These are phyloP conservation scores for Tamandua tetradactyla DNA, from an alignment of 2,797 vertebrate species.

Conservation along the genomic window DNA sequence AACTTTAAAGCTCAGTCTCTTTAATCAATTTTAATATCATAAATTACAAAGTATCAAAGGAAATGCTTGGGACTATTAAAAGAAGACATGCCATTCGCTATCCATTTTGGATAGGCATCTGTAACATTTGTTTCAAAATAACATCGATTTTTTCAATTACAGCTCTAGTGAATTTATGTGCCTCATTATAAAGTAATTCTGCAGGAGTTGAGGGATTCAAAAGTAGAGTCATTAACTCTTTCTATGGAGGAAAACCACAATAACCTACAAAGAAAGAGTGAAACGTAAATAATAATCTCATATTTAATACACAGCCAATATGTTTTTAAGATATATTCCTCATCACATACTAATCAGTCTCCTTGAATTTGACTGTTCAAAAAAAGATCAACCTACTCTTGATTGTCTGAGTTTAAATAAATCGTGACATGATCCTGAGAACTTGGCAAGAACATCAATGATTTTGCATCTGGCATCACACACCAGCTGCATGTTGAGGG, in stretches of 20 bases:
- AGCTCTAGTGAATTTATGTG: slow-evolving; percentile 69
- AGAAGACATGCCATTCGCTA: slow-evolving; percentile 21
- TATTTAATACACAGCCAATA: slow-evolving; percentile 63
- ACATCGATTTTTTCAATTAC: slow-evolving; percentile 67
- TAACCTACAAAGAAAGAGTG: slow-evolving; percentile 64
- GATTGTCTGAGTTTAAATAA: slow-evolving; percentile 80
- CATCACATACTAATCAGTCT: slow-evolving; percentile 66
- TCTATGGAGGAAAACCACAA: slow-evolving; percentile 73
- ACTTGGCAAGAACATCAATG: slow-evolving; percentile 80
- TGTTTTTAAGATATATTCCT: slow-evolving; percentile 74
- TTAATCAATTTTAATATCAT: slow-evolving; percentile 25
- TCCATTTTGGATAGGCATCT: slow-evolving; percentile 35
- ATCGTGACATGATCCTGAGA: slow-evolving; percentile 80
- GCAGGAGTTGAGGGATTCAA: slow-evolving; percentile 69
- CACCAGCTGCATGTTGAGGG: slow-evolving; percentile 75
- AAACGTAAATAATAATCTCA: slow-evolving; percentile 72
- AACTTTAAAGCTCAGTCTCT: not conserved
- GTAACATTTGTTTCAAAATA: slow-evolving; percentile 72
- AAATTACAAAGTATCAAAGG: slow-evolving; percentile 38
- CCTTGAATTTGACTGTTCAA: slow-evolving; percentile 75
- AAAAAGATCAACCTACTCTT: slow-evolving; percentile 76
- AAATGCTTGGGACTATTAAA: slow-evolving; percentile 62
- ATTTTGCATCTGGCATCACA: slow-evolving; percentile 83
- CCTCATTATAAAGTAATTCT: slow-evolving; percentile 74
- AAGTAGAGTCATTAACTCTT: slow-evolving; percentile 71